phyloP scores from a whole-genome alignment of 2,113 vertebrate genomes.

The Bos indicus region DNA sequence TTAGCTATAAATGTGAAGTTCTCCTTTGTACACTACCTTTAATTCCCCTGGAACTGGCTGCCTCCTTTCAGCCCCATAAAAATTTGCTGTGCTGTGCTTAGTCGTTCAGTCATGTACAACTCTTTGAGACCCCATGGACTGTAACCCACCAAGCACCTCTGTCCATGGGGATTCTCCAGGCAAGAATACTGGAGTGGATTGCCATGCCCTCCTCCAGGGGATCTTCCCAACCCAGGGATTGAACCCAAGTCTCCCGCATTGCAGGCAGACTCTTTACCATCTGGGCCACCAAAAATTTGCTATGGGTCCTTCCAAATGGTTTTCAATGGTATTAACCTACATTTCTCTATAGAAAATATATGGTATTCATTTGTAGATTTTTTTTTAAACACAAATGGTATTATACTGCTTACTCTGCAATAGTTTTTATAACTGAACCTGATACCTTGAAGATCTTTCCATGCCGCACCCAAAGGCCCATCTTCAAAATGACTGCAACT shows the following conservation, averaged over 20 bases:
- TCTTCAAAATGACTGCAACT: neutral
- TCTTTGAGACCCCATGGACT: neutral
- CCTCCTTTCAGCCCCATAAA: neutral
- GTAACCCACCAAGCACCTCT: neutral
- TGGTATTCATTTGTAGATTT: neutral
- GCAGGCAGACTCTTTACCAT: neutral
- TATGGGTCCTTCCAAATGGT: neutral
- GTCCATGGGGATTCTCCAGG: neutral
- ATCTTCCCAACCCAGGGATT: neutral
- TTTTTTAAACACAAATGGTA: neutral
- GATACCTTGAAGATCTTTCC: neutral
- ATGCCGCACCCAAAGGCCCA: neutral
- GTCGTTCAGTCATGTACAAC: neutral
- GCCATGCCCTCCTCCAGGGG: neutral
- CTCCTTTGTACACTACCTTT: neutral
- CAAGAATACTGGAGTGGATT: neutral
- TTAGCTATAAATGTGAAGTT: neutral
- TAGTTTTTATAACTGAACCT: conserved; percentile 8
- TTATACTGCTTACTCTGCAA: neutral
- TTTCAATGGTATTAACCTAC: neutral
- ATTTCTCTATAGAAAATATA: neutral
- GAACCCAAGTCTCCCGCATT: neutral
- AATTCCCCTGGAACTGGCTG: neutral
- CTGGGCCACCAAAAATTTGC: neutral
- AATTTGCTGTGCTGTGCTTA: neutral